Evolutionary conservation across 2,113 vertebrate genomes (phyloP).

Genomic region (Eidolon helvum): DNA sequence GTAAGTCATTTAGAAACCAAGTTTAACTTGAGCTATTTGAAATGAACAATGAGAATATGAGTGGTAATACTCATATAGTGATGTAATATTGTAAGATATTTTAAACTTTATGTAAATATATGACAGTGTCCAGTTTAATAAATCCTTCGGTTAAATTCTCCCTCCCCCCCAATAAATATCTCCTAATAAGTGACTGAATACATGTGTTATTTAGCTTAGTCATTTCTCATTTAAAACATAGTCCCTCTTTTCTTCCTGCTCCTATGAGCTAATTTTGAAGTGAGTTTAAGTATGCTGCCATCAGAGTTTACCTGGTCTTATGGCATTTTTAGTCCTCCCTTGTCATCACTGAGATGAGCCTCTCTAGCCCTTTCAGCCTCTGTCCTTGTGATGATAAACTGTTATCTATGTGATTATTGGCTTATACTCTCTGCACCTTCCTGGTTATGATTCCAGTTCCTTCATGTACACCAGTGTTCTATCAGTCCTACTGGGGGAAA

Average conservation of each 20-base stretch:
- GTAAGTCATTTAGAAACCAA: constrained; percentile 7
- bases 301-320: background rate
- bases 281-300: background rate
- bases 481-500: background rate
- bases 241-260: background rate
- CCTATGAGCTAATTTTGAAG: background rate
- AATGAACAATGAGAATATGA: background rate
- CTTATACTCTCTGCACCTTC: background rate
- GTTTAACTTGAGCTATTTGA: background rate
- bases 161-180: background rate
- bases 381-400: background rate
- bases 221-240: background rate
- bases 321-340: background rate
- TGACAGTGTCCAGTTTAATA: background rate
- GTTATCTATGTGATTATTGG: background rate
- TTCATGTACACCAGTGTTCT: background rate
- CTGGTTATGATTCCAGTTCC: background rate
- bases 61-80: background rate
- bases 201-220: background rate
- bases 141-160: background rate
- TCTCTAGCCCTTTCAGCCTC: background rate
- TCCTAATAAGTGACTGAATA: background rate
- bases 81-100: background rate
- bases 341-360: background rate
- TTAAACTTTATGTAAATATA: background rate